phyloP scores from a whole-genome alignment of 2,888 invertebrate species.

The Nineta flava region DNA sequence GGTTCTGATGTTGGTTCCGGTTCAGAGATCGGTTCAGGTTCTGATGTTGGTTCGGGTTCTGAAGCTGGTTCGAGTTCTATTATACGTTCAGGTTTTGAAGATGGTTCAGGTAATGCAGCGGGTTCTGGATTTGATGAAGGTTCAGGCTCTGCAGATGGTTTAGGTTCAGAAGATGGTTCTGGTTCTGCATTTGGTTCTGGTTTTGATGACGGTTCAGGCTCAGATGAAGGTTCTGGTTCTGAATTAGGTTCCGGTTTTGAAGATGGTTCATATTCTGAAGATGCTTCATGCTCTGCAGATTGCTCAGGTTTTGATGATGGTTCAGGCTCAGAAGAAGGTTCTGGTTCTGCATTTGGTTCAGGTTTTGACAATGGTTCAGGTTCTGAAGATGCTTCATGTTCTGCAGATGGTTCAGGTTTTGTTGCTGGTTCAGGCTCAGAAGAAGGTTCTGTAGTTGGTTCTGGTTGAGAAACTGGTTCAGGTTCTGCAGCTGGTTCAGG shows the following conservation, averaged over 20 bases:
- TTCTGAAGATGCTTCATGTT: slow-evolving; percentile 20
- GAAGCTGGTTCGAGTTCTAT: slow-evolving; percentile 20
- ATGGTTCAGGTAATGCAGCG: slow-evolving; percentile 17
- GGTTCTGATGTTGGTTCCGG: slow-evolving; percentile 10
- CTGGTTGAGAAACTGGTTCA: slow-evolving; percentile 17
- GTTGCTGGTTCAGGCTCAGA: slow-evolving; percentile 17
- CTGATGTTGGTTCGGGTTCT: slow-evolving; percentile 16
- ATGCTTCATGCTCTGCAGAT: slow-evolving; percentile 16
- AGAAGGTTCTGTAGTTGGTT: slow-evolving; percentile 16
- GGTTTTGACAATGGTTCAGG: slow-evolving; percentile 14
- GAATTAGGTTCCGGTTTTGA: slow-evolving; percentile 15
- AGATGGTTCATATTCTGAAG: slow-evolving; percentile 13
- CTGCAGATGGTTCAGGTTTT: slow-evolving; percentile 13
- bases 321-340: slow-evolving; percentile 17
- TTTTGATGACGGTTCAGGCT: slow-evolving; percentile 22
- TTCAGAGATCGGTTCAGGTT: slow-evolving; percentile 16
- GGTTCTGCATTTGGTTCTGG: slow-evolving; percentile 14
- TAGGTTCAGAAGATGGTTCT: slow-evolving; percentile 12
- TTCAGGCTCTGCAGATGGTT: slow-evolving; percentile 9
- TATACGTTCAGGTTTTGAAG: slow-evolving; percentile 11
- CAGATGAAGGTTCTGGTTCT: slow-evolving; percentile 15
- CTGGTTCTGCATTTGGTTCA: slow-evolving; percentile 18
- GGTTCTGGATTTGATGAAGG: slow-evolving; percentile 18
- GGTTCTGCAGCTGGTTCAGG: slow-evolving; percentile 20
- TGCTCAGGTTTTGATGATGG: slow-evolving; percentile 17